A percentile compares a stretch with the other conserved stretches of the same genome.
These are phyloP conservation scores for Phalloptychus januarius DNA, from an alignment of 2,797 vertebrate species.

Conservation along the genomic window DNA sequence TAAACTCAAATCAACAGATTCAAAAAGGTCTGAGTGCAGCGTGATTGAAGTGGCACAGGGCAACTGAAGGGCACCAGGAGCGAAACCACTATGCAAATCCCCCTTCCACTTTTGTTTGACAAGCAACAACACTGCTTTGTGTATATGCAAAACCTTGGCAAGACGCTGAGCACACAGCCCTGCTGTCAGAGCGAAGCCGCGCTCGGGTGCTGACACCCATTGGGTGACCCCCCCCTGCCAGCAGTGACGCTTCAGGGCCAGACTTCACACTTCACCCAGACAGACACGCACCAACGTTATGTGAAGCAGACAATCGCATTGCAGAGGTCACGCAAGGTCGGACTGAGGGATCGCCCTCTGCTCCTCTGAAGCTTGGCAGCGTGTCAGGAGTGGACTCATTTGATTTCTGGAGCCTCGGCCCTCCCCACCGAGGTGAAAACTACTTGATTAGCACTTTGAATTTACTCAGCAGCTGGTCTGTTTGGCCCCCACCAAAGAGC, in stretches of 20 bases:
- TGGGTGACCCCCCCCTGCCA: constrained; percentile 65
- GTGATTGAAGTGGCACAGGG: constrained; percentile 53
- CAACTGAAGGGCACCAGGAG: constrained; percentile 76
- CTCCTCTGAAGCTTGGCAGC: constrained; percentile 30
- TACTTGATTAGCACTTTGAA: constrained; percentile 75
- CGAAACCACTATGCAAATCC: constrained; percentile 80
- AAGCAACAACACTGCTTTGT: constrained; percentile 81
- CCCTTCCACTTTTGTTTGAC: constrained; percentile 79
- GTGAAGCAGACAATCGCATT: constrained; percentile 13
- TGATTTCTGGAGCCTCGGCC: constrained; percentile 42
- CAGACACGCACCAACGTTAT: constrained; percentile 19
- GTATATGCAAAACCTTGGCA: constrained; percentile 78
- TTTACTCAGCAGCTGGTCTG: constrained; percentile 53
- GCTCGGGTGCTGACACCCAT: constrained; percentile 63
- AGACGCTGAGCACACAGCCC: constrained; percentile 67
- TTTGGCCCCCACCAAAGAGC: constrained; percentile 43
- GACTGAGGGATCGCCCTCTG: constrained; percentile 26
- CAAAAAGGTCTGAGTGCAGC: constrained; percentile 18
- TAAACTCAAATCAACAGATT: constrained; percentile 28
- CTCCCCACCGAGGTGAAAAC: constrained; percentile 70
- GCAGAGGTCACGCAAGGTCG: constrained; percentile 37
- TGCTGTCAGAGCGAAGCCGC: constrained; percentile 62
- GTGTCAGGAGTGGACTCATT: constrained; percentile 53
- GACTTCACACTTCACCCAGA: constrained; percentile 44
- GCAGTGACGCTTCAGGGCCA: constrained; percentile 44